phyloP scores from a whole-genome alignment of 2,888 invertebrate genomes.

The Myathropa florea region DNA sequence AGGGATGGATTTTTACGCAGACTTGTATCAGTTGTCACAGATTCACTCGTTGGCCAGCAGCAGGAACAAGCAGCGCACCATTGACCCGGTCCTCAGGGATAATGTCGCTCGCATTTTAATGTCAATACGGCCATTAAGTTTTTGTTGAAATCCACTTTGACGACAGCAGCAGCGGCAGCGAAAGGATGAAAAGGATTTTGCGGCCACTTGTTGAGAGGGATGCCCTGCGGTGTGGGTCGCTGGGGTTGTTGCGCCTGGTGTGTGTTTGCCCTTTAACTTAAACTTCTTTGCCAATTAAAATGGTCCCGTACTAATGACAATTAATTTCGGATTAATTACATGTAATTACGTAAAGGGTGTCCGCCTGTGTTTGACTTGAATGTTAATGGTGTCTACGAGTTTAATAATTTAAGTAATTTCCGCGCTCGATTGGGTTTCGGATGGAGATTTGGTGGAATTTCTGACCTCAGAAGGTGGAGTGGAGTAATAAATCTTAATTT shows the following conservation, averaged over 20 bases:
- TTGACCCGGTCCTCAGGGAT: conserved; percentile 79
- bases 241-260: background rate
- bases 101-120: conserved; percentile 78
- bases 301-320: conserved; percentile 13
- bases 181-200: background rate
- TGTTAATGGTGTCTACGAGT: background rate
- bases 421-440: background rate
- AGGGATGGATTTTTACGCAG: conserved; percentile 85
- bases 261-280: conserved; percentile 1
- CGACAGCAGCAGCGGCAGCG: background rate
- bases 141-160: conserved; percentile 75
- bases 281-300: conserved; percentile 8
- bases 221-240: no score
- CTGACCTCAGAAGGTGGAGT: background rate
- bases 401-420: background rate
- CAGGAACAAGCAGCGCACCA: conserved; percentile 76
- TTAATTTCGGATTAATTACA: conserved; percentile 31
- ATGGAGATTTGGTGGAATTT: background rate
- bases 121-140: conserved; percentile 79
- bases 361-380: background rate
- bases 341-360: conserved; percentile 18
- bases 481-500: background rate
- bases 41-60: conserved; percentile 81
- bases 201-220: conserved; percentile 18
- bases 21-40: conserved; percentile 87